These are phyloP conservation scores for Danio kyathit DNA, from an alignment of 2,797 vertebrate species.

Conservation along the genomic window DNA sequence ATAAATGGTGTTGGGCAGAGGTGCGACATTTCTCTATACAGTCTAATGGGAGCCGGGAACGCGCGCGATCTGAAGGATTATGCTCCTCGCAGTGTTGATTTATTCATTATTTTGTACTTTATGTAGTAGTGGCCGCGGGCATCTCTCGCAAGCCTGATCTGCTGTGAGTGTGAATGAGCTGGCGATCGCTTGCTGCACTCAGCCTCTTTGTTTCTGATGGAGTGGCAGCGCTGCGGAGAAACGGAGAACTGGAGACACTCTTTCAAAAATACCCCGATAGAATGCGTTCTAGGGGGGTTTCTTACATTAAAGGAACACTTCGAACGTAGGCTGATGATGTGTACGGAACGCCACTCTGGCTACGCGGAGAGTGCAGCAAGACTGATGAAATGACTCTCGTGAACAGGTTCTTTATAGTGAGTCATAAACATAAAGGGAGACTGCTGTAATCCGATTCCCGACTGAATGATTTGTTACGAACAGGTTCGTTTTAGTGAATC, in stretches of 20 bases:
- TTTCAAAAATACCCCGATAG: not conserved
- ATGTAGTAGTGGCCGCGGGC: constrained; percentile 26
- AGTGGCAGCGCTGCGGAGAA: constrained; percentile 1
- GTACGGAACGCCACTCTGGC: not conserved
- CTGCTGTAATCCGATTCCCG: not conserved
- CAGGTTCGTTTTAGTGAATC: not conserved
- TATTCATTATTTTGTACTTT: constrained; percentile 43
- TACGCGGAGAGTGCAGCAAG: not conserved
- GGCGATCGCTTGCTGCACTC: constrained; percentile 23
- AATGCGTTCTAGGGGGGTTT: not conserved
- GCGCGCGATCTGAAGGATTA: constrained; percentile 32
- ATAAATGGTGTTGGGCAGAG: constrained; percentile 47
- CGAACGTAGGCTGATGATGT: not conserved
- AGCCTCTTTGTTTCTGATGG: constrained; percentile 44
- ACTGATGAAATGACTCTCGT: not conserved
- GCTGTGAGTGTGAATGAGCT: constrained; percentile 12
- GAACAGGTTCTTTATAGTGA: not conserved
- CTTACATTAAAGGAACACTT: not conserved
- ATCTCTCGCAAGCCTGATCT: not conserved
- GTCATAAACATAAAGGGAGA: not conserved
- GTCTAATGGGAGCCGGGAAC: constrained; percentile 8
- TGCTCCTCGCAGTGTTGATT: constrained; percentile 28
- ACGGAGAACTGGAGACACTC: not conserved
- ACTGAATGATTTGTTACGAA: not conserved
- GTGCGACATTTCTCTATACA: constrained; percentile 44